A percentile compares a stretch with the other conserved stretches of the same genome.
phyloP scores from a whole-genome alignment of 2,888 invertebrate genomes.

The Dascillus cervinus region DNA sequence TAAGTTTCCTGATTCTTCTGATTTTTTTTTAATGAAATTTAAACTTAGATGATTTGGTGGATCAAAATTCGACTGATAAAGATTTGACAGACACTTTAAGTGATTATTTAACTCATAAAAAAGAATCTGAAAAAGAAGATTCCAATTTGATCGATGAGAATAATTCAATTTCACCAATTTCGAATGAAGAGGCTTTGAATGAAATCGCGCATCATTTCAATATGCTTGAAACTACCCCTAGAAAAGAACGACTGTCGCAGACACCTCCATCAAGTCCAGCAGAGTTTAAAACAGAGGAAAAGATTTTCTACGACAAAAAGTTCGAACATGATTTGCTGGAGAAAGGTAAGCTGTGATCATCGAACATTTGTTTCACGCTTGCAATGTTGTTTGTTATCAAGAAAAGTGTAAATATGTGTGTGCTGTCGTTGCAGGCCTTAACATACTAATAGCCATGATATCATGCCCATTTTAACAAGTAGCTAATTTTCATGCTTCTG shows the following conservation, averaged over 20 bases:
- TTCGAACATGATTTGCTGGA: constrained; percentile 16
- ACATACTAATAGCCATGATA: constrained; percentile 17
- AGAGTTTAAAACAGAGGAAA: constrained; percentile 28
- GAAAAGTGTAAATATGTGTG: too few relatives aligned
- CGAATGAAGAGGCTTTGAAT: constrained; percentile 24
- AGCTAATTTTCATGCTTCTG: too few relatives aligned
- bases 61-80: constrained; percentile 23
- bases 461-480: constrained; percentile 40
- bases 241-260: constrained; percentile 21
- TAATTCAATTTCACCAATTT: neutral
- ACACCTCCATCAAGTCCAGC: constrained; percentile 41
- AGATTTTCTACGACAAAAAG: constrained; percentile 19
- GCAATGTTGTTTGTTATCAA: neutral
- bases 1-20: constrained; percentile 5
- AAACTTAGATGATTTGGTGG: constrained; percentile 7
- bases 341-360: constrained; percentile 14
- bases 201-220: constrained; percentile 36
- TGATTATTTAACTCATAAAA: constrained; percentile 25
- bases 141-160: constrained; percentile 8
- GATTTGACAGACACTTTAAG: constrained; percentile 31
- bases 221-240: constrained; percentile 27
- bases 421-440: neutral
- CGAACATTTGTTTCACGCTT: neutral
- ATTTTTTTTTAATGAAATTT: constrained; percentile 4
- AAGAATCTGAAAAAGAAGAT: constrained; percentile 8